Evolutionary conservation across 2,113 vertebrate genomes (phyloP), one percentile per base, ranked within the genome.

Genomic region (Stegostoma tigrinum): DNA sequence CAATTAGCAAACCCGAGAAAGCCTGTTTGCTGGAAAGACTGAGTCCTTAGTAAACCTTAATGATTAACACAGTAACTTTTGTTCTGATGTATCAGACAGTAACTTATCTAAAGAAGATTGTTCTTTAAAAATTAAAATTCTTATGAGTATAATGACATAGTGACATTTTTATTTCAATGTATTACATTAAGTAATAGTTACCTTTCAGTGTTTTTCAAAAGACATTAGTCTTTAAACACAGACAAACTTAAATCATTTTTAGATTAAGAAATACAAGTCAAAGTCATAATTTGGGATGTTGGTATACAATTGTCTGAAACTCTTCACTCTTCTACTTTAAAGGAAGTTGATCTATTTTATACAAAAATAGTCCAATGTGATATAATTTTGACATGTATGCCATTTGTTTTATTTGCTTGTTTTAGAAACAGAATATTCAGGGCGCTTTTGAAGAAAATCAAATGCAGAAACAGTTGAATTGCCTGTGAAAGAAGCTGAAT

Each of bases 1-100:
- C 67, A 95, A 95, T 72, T 95, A 95, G 94, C 94, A 95, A 95
- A 95, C 42, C 42, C 42, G 34, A 72, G 72, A 52, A 95, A 95
- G 38, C 67, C 42, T 2, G 42, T 95, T 94, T 95, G 15, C 67
- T 72, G 42, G 12, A 95, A 95, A n/a, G 52, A 75, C 45, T 24
- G 42, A 72, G 12, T 95, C 68, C 42, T 70, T 72, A 70, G 38
- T 48, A 42, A 45, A 72, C 15, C 42, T 95, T 72, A 34, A 75
- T 17, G 72, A 68, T 45, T 45, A 42, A 95, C 30, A 72, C 19
- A 95, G 14, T 70, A 95, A 72, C 15, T 66, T 38, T 38, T 66
- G 30, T 0, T 17, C 15, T 38, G 61, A 93, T 34, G 14, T 66
- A 38, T 61, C 87, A 90, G 87, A 83, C 4, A 7, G 52, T 64